Evolutionary conservation across 2,888 invertebrate genomes (phyloP).

Genomic region (Lampropteryx suffumata): DNA sequence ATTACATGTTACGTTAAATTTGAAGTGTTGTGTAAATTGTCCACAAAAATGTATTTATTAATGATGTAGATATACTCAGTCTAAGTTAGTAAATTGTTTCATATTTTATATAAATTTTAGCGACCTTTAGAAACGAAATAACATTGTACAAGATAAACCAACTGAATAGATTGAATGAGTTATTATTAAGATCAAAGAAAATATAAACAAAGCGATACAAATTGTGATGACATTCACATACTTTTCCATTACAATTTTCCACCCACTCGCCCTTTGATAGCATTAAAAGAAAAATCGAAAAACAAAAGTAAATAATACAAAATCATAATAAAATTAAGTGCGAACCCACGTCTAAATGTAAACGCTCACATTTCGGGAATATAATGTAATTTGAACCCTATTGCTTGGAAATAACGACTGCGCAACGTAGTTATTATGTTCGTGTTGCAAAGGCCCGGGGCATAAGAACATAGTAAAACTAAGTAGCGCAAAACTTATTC

Average conservation of each 20-base stretch:
- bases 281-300: constrained; percentile 19
- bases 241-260: constrained; percentile 8
- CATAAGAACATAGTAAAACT: constrained; percentile 11
- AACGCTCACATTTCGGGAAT: constrained; percentile 17
- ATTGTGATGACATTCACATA: not conserved
- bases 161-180: too few relatives aligned
- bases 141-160: too few relatives aligned
- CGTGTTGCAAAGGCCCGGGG: constrained; percentile 32
- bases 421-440: constrained; percentile 31
- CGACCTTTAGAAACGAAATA: too few relatives aligned
- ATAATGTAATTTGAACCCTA: constrained; percentile 30
- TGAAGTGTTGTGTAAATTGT: too few relatives aligned
- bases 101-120: too few relatives aligned
- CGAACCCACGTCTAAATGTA: constrained; percentile 20
- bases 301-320: constrained; percentile 17
- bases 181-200: too few relatives aligned
- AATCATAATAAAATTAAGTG: constrained; percentile 26
- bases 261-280: constrained; percentile 10
- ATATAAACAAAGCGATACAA: too few relatives aligned
- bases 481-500: constrained; percentile 1
- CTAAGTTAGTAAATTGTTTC: too few relatives aligned
- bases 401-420: constrained; percentile 31
- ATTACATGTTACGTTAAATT: too few relatives aligned
- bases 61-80: too few relatives aligned
- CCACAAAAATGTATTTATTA: too few relatives aligned